Evolutionary conservation across 2,113 vertebrate genomes (phyloP), one percentile per base, ranked within the genome.

Genomic region (Vulpes lagopus): DNA sequence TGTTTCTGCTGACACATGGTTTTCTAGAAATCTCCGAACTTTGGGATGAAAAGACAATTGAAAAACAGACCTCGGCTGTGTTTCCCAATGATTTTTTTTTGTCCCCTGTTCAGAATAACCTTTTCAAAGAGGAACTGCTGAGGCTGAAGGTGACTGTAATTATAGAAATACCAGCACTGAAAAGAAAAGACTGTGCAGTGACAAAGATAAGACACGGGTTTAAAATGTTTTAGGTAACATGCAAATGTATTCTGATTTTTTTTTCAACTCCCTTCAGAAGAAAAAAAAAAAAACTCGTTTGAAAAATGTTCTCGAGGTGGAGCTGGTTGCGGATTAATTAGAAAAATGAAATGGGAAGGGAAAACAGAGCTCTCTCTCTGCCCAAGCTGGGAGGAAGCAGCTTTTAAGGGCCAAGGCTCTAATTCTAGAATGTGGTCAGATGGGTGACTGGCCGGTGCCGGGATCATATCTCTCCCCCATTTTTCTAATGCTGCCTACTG

Each of bases 1-100:
- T n/a, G 20, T 57, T 79, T 96, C 81, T 95, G 35, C 78, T 57
- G 38, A 96, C 12, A 25, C n/a, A 9, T n/a, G 60, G 49, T 89
- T 91, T 96, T 96, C 96, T 93, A 19, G 49, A 92, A 93, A 71
- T 96, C 51, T 80, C 92, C 86, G 67, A 94, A 94, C 92, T 97
- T 62, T 25, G 49, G 14, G 59, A 73, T 95, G 80, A 97, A 95
- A 85, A 89, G 49, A 96, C 92, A 87, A 90, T n/a, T 64, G 49
- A 25, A 87, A 94, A 90, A 51, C 23, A 67, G 80, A 79, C 27
- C 17, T 20, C 12, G 32, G n/a, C 71, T 55, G 19, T 84, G 55
- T 85, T 91, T 85, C 92, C 60, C 16, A 43, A 51, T 8, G 57
- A 84, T 38, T 32, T 86, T 35, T 35, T 74, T 74, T 83, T 65